phyloP scores from a whole-genome alignment of 2,113 vertebrate genomes.

The Podarcis raffonei region DNA sequence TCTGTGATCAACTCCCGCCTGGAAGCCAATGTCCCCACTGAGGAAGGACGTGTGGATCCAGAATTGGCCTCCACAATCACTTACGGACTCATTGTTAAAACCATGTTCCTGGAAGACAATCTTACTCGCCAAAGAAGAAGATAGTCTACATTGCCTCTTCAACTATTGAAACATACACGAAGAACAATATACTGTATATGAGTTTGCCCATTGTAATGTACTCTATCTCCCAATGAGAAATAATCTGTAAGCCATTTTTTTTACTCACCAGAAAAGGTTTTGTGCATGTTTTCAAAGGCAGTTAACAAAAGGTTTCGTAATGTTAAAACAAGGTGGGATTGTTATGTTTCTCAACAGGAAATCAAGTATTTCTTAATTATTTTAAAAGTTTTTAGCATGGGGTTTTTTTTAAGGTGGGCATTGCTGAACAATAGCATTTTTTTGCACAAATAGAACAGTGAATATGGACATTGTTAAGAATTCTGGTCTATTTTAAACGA shows the following conservation, averaged over 20 bases:
- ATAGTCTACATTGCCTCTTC: background rate
- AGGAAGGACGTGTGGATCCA: too few species aligned
- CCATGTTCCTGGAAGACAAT: too few species aligned
- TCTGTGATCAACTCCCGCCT: too few species aligned
- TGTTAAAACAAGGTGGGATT: background rate
- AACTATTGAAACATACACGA: background rate
- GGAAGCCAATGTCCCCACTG: too few species aligned
- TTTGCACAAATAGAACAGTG: background rate
- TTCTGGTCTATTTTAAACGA: background rate
- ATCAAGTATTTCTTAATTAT: background rate
- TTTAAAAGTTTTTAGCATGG: background rate
- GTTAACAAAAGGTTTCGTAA: background rate
- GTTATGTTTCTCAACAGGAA: background rate
- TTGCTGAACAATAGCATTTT: background rate
- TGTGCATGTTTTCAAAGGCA: background rate
- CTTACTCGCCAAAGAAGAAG: too few species aligned
- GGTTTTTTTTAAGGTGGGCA: background rate
- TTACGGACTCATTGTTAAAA: too few species aligned
- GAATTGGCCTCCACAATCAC: too few species aligned
- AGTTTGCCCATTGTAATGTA: background rate
- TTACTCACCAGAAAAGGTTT: background rate
- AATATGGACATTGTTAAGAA: background rate
- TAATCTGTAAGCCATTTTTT: background rate
- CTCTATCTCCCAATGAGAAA: background rate
- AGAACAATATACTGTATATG: background rate